These are phyloP conservation scores for Platypus cylindrus DNA, from an alignment of 2,888 invertebrate species.

Conservation along the genomic window DNA sequence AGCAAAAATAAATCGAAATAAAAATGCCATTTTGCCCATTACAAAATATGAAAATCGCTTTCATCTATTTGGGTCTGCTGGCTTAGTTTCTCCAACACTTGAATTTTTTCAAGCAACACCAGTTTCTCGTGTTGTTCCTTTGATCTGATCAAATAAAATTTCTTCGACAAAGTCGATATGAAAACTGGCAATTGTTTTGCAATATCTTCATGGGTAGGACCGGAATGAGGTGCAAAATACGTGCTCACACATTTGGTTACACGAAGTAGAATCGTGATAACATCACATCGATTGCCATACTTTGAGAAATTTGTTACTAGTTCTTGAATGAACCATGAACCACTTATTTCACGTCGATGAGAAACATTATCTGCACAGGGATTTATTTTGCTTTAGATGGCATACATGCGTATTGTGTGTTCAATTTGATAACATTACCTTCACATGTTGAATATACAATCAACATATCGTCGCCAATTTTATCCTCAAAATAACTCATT, in stretches of 20 bases:
- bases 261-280: constrained; percentile 27
- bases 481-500: no score
- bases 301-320: constrained; percentile 26
- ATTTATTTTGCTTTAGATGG: no score
- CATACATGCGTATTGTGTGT: no score
- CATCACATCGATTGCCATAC: constrained; percentile 29
- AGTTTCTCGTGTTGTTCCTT: constrained; percentile 26
- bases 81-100: no score
- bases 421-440: constrained; percentile 20
- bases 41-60: no score
- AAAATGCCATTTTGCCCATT: no score
- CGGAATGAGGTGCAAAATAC: constrained; percentile 20
- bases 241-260: constrained; percentile 28
- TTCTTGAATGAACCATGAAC: constrained; percentile 33
- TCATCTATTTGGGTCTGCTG: no score
- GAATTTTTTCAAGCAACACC: no score
- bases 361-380: constrained; percentile 22
- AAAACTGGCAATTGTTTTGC: constrained; percentile 29
- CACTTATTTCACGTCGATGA: constrained; percentile 20
- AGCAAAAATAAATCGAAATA: no score
- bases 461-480: constrained; percentile 20
- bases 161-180: constrained; percentile 27
- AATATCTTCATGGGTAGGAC: constrained; percentile 2
- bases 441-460: constrained; percentile 23
- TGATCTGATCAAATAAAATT: constrained; percentile 28